Percentiles rank a stretch among this genome's conserved stretches.
Conservation (phyloP, 2,797 vertebrate genomes). For the Gobionotothen gibberifrons region DNA sequence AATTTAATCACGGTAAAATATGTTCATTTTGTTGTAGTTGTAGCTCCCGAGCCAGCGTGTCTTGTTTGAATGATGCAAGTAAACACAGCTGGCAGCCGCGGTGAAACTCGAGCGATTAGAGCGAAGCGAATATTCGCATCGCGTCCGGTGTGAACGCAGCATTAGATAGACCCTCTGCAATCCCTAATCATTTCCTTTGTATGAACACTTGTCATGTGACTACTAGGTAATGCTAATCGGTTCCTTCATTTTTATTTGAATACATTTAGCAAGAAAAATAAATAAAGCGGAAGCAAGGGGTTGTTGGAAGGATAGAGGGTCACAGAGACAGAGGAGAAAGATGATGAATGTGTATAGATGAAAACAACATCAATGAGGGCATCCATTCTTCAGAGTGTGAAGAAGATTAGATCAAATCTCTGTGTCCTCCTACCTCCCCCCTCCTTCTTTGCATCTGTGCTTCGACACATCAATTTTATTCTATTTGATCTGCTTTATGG, state of each 20-base stretch:
- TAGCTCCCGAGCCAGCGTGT: too few relatives aligned
- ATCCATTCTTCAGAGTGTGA: slow-evolving; percentile 52
- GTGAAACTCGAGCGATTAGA: too few relatives aligned
- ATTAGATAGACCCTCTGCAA: background rate
- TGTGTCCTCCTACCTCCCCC: background rate
- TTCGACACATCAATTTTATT: slow-evolving; percentile 45
- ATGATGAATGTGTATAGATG: slow-evolving; percentile 47
- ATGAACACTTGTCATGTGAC: background rate
- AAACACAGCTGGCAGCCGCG: too few relatives aligned
- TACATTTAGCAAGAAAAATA: slow-evolving; percentile 10
- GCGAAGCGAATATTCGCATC: too few relatives aligned
- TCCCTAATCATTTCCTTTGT: background rate
- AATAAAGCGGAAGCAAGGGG: background rate
- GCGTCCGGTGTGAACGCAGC: too few relatives aligned
- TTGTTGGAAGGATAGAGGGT: background rate
- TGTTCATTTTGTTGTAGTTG: too few relatives aligned
- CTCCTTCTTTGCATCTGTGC: slow-evolving; percentile 32
- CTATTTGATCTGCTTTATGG: slow-evolving; percentile 26
- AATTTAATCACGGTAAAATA: too few relatives aligned
- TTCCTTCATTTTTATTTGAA: slow-evolving; percentile 23
- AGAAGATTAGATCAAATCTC: slow-evolving; percentile 57
- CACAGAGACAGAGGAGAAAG: slow-evolving; percentile 13
- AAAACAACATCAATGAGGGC: slow-evolving; percentile 54
- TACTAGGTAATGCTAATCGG: slow-evolving; percentile 8
- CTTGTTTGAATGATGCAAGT: too few relatives aligned